A percentile compares a stretch with the other conserved stretches of the same genome.
Conservation (phyloP, 2,888 invertebrate genomes). For the Campoplex capitator region DNA sequence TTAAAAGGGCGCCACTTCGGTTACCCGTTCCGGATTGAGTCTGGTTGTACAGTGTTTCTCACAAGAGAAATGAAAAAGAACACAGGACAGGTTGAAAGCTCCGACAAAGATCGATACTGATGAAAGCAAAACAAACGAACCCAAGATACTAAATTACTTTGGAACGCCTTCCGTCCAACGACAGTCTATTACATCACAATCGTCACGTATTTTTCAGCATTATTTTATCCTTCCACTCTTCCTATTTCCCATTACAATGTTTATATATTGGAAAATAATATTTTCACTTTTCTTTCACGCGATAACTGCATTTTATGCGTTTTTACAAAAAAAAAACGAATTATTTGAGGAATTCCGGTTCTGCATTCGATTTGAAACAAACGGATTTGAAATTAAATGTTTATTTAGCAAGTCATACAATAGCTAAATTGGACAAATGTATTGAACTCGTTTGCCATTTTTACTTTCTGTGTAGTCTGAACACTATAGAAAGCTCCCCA, state of each 20-base stretch:
- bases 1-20: conserved; percentile 62
- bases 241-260: neutral
- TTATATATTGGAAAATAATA: conserved; percentile 24
- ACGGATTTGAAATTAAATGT: neutral
- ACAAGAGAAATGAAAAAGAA: conserved; percentile 61
- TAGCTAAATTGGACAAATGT: neutral
- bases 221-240: conserved; percentile 13
- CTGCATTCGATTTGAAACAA: neutral
- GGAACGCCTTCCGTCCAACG: conserved; percentile 12
- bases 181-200: conserved; percentile 45
- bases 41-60: conserved; percentile 35
- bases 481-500: neutral
- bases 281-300: conserved; percentile 7
- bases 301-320: neutral
- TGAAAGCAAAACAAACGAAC: conserved; percentile 62
- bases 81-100: conserved; percentile 51
- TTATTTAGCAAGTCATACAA: neutral
- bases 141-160: conserved; percentile 59
- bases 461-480: neutral
- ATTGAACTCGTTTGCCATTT: neutral
- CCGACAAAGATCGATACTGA: conserved; percentile 64
- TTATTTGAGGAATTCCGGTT: neutral
- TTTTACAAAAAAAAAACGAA: neutral
- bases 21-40: conserved; percentile 51
- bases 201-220: conserved; percentile 40